Conservation (phyloP, 2,797 vertebrate species). For the Characodon lateralis region DNA sequence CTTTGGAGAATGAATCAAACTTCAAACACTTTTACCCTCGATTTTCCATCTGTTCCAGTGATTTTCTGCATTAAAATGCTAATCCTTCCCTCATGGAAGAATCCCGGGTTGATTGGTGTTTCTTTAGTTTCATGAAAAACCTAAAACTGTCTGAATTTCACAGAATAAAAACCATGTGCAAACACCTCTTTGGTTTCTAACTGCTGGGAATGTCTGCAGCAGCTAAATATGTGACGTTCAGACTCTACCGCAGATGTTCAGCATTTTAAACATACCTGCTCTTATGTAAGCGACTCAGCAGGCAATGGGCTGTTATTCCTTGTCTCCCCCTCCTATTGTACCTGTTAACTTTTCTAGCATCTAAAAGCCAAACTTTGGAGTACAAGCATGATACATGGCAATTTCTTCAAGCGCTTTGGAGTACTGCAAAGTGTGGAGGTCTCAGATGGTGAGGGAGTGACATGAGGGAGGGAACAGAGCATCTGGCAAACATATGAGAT, state of each 20-base stretch:
- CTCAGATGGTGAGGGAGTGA: constrained; percentile 53
- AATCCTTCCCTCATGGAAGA: background rate
- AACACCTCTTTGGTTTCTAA: constrained; percentile 2
- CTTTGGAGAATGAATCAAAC: background rate
- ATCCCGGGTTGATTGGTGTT: background rate
- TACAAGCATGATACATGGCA: constrained; percentile 17
- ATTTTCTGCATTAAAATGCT: background rate
- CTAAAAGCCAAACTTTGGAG: background rate
- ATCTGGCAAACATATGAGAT: constrained; percentile 78
- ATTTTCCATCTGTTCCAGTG: background rate
- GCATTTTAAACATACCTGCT: constrained; percentile 31
- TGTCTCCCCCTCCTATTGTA: background rate
- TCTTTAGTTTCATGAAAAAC: background rate
- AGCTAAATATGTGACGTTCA: constrained; percentile 19
- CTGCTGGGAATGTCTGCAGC: background rate
- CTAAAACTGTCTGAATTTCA: constrained; percentile 9
- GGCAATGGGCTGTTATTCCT: background rate
- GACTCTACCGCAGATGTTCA: constrained; percentile 27
- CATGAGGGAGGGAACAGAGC: constrained; percentile 54
- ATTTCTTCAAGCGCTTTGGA: constrained; percentile 30
- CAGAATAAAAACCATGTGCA: constrained; percentile 3
- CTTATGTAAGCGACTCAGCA: background rate
- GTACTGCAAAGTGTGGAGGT: constrained; percentile 33
- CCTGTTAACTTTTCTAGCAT: constrained; percentile 1
- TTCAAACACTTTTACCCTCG: background rate